Percentiles rank a stretch among this genome's conserved stretches.
phyloP scores from a whole-genome alignment of 2,888 invertebrate species.

The Epinotia brunnichana region DNA sequence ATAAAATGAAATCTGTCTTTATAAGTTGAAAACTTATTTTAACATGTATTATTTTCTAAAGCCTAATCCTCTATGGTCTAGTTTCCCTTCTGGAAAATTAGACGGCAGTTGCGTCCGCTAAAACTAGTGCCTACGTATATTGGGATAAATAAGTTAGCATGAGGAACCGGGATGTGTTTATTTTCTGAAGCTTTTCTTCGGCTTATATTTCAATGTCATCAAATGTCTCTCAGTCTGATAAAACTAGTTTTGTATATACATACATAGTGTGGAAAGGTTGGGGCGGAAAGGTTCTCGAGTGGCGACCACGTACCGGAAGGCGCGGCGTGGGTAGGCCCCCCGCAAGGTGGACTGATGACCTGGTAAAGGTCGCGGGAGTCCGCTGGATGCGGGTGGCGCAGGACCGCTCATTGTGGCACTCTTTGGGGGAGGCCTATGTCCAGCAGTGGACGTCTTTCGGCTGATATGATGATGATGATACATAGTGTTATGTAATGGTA shows the following conservation, averaged over 20 bases:
- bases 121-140: neutral
- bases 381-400: too few relatives aligned
- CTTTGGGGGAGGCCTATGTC: too few relatives aligned
- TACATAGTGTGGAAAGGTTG: too few relatives aligned
- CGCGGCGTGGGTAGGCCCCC: too few relatives aligned
- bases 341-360: too few relatives aligned
- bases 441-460: too few relatives aligned
- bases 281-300: too few relatives aligned
- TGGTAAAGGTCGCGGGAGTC: too few relatives aligned
- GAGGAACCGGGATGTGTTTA: neutral
- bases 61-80: neutral
- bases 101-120: neutral
- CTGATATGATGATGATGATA: too few relatives aligned
- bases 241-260: slow-evolving; percentile 19
- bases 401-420: too few relatives aligned
- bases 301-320: too few relatives aligned
- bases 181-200: neutral
- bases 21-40: too few relatives aligned
- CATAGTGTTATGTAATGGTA: slow-evolving; percentile 32
- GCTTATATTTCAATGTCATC: neutral
- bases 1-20: neutral
- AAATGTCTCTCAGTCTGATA: neutral
- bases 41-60: neutral
- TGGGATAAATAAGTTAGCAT: neutral
- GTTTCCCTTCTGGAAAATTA: neutral